A percentile compares a stretch with the other conserved stretches of the same genome.
Conservation (phyloP, 1,140 invertebrate species). For the Caenorhabditis remanei region DNA sequence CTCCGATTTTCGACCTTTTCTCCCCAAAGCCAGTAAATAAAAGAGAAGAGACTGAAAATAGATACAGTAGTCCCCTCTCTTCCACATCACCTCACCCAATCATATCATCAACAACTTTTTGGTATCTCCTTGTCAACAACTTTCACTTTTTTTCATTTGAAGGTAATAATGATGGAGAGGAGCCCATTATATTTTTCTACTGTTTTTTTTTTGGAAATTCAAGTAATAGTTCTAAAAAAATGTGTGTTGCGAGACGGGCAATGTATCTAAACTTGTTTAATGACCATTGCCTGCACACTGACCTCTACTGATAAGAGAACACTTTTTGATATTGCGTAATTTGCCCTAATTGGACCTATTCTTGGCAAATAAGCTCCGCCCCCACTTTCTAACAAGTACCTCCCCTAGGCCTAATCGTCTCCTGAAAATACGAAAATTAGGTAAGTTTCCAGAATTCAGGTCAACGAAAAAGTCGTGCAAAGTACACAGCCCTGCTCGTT, state of each 20-base stretch:
- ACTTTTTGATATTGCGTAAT: background rate
- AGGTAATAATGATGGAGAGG: too few relatives aligned
- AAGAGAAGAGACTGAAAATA: background rate
- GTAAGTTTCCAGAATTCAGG: background rate
- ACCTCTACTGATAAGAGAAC: slow-evolving; percentile 29
- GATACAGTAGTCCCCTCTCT: slow-evolving; percentile 5
- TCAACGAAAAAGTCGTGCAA: background rate
- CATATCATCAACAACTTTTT: slow-evolving; percentile 28
- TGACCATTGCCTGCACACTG: slow-evolving; percentile 9
- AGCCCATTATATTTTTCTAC: background rate
- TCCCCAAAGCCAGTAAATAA: background rate
- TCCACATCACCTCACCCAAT: slow-evolving; percentile 16
- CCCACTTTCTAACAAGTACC: background rate
- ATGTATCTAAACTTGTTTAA: slow-evolving; percentile 34
- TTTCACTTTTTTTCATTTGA: slow-evolving; percentile 15
- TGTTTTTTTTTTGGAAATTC: background rate
- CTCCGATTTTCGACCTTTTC: background rate
- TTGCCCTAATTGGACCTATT: background rate
- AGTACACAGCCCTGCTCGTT: background rate
- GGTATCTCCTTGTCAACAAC: slow-evolving; percentile 34
- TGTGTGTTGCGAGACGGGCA: too few relatives aligned
- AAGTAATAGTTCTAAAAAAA: background rate
- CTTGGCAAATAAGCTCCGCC: too few relatives aligned
- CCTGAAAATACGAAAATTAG: background rate
- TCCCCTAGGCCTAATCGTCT: background rate